Base-by-base conservation (phyloP, 1,140 invertebrate species). In the Batillaria attramentaria region DNA sequence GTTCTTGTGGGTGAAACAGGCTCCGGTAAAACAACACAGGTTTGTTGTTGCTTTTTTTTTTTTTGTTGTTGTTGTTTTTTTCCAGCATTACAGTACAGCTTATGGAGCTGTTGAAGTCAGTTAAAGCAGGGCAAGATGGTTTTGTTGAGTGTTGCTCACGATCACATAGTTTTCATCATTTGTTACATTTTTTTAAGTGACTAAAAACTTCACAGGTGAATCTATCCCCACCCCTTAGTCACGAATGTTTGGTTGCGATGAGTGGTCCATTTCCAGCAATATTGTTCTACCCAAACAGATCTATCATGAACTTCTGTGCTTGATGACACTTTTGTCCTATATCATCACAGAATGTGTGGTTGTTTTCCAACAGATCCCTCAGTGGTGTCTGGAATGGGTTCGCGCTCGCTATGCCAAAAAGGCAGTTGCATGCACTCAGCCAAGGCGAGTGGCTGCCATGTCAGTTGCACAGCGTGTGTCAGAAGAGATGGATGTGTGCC, bases 371-470 rank as follows among this genome's bases (percentile, higher is more conserved):
- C 81, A 93, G 90, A 94, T 94, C 83, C 93, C 93, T 31, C 93
- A 94, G 89, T 95, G 97, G 97, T 98, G 97, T 91, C 95, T 98
- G 0, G 97, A 99, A 84, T 98, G 95, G 92, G 95, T 97, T 0
- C 84, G 91, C 72, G 84, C 86, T 57, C 93, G 94, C 13, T 89
- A 84, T 18, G 92, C 93, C 62, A 88, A 96, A 95, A 91, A 90
- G 89, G 96, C 95, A 20, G 98, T 99, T 0, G 97, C 97, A 6
- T 99, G 99, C 92, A 99, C 99, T 0, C 98, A 99, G 89, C 98
- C 98, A 0, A 92, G 98, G 86, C 92, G 99, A 93, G 99, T 99
- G 68, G 98, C 98, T 24, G 98, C 99, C 24, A 99, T 99, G 98
- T 98, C 96, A 2, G 98, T 99, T 0, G 98, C 98, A 1, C 97